A percentile compares a stretch with the other conserved stretches of the same genome.
phyloP scores from a whole-genome alignment of 2,888 invertebrate species.

The Xestia xanthographa region DNA sequence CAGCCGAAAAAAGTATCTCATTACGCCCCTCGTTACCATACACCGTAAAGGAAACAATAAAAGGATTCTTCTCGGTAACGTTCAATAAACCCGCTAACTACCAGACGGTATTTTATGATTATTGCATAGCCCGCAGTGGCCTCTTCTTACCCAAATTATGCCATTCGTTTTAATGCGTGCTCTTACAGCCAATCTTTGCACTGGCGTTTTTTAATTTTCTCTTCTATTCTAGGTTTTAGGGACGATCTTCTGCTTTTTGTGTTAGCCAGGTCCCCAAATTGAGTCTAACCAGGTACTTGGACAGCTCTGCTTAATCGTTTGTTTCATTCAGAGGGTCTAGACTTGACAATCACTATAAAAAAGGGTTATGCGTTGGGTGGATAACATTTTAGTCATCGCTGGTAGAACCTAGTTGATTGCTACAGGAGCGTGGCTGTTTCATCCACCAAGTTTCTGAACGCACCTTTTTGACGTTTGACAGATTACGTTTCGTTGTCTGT shows the following conservation, averaged over 20 bases:
- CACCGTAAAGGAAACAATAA: constrained; percentile 66
- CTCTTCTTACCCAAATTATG: constrained; percentile 72
- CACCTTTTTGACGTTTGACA: too few species aligned
- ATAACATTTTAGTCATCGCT: too few species aligned
- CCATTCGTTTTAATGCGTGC: constrained; percentile 71
- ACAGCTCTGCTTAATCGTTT: not conserved
- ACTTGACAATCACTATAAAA: too few species aligned
- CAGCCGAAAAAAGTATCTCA: constrained; percentile 7
- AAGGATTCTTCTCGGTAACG: constrained; percentile 61
- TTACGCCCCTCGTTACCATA: constrained; percentile 39
- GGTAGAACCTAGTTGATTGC: too few species aligned
- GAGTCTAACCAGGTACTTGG: not conserved
- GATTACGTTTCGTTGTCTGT: too few species aligned
- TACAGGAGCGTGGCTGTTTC: too few species aligned
- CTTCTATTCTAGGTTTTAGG: constrained; percentile 10
- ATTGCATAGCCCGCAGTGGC: constrained; percentile 68
- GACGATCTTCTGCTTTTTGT: not conserved
- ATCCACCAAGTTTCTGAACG: too few species aligned
- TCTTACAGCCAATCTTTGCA: constrained; percentile 67
- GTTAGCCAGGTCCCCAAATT: not conserved
- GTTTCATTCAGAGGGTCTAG: not conserved
- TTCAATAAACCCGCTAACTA: constrained; percentile 66
- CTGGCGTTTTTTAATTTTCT: constrained; percentile 60
- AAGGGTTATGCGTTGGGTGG: too few species aligned
- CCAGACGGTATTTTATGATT: constrained; percentile 72